Percentiles rank a stretch among this genome's conserved stretches.
phyloP scores from a whole-genome alignment of 2,113 vertebrate genomes.

The Trinectes maculatus region DNA sequence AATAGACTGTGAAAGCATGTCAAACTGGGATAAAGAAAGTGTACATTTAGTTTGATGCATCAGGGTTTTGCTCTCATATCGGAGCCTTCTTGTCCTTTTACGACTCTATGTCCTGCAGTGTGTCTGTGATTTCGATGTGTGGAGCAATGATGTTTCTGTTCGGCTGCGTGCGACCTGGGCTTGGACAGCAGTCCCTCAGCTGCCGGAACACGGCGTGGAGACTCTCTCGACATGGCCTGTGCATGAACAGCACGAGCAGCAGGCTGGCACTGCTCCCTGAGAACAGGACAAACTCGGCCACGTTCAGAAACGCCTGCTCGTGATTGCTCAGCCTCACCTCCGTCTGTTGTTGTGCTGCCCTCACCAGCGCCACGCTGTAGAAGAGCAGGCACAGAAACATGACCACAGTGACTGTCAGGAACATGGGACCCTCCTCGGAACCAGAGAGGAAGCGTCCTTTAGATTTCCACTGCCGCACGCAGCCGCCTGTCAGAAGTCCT shows the following conservation, averaged over 20 bases:
- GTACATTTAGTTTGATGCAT: background rate
- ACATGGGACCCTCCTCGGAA: constrained; percentile 23
- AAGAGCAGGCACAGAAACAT: constrained; percentile 74
- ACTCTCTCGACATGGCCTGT: constrained; percentile 70
- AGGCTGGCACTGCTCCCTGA: constrained; percentile 77
- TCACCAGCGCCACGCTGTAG: constrained; percentile 75
- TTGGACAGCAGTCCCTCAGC: constrained; percentile 66
- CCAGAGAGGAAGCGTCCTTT: constrained; percentile 54
- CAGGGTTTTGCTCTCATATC: background rate
- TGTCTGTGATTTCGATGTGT: constrained; percentile 71
- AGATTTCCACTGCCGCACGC: constrained; percentile 42
- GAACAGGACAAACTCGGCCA: constrained; percentile 82
- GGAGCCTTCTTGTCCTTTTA: constrained; percentile 11
- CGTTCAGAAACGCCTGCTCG: constrained; percentile 73
- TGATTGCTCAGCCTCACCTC: constrained; percentile 2
- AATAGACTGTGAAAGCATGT: background rate
- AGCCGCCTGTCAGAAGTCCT: constrained; percentile 51
- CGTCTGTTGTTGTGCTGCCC: constrained; percentile 52
- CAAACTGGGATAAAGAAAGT: background rate
- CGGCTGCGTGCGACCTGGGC: constrained; percentile 46
- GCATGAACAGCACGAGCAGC: constrained; percentile 70
- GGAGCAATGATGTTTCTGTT: constrained; percentile 75
- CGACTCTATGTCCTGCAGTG: constrained; percentile 62
- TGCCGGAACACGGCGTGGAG: constrained; percentile 42
- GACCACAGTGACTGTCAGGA: constrained; percentile 23